Base-by-base conservation (phyloP, 2,797 vertebrate species). In the Vultur gryphus region DNA sequence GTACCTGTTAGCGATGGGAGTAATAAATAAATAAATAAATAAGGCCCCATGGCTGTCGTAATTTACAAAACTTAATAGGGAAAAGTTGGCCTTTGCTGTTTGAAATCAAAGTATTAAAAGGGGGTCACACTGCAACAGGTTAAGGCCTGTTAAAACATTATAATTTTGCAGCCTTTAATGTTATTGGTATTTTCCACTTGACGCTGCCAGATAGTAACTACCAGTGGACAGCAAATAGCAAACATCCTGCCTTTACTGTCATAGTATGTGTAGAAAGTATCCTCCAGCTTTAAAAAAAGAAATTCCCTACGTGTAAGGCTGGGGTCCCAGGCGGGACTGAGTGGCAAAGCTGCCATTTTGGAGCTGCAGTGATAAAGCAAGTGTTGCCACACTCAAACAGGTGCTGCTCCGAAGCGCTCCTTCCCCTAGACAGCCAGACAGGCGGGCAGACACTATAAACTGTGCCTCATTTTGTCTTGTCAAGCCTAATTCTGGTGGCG, bases 181-280 rank as follows among this genome's bases (percentile, higher is more conserved):
- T 33, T 96, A 65, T 94, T 92, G 88, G 67, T 33, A 88, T 90
- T 97, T 97, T 97, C 93, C 91, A 97, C 70, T 95, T 80, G 76
- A 70, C 1, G 10, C 37, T 96, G 85, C 93, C 94, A 96, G 95
- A 87, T 43, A 91, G 95, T 94, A 97, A 92, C 83, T 55, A 84
- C 90, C 44, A 89, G 64, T 2, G 70, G 78, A 79, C 66, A 72
- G 73, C 86, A 94, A 95, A 79, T 65, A 72, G 73, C 86, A 94
- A 95, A 95, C 44, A 92, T n/a, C 18, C 35, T 95, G 92, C 76
- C 92, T 43, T 84, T 17, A 43, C 64, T 94, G 79, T 90, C 75
- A 89, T n/a, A 57, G 39, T 19, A 77, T 4, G 57, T 82, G 33
- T 37, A 91, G 71, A n/a, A 93, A 94, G 65, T 7, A 75, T 16